Conservation (phyloP, 2,888 invertebrate genomes). For the Phyto melanocephala region DNA sequence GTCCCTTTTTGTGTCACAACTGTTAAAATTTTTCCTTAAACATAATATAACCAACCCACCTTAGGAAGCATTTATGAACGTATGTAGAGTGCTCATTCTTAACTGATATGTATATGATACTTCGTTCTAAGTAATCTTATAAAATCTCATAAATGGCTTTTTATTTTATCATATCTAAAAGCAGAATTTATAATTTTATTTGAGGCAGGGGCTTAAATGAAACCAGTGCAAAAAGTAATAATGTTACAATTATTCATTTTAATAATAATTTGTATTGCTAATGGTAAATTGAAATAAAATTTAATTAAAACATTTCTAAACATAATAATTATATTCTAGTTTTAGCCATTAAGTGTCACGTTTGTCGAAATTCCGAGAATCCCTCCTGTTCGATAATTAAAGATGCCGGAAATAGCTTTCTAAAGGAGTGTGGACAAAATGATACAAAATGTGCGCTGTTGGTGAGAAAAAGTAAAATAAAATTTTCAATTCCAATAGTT, state of each 20-base stretch:
- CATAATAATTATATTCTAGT: not conserved
- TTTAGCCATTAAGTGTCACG: slow-evolving; percentile 18
- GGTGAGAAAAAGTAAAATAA: not conserved
- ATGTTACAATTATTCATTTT: slow-evolving; percentile 4
- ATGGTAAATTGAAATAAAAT: not conserved
- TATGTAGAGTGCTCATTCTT: no score
- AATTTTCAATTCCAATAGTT: no score
- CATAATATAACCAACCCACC: no score
- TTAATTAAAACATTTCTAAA: not conserved
- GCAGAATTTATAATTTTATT: not conserved
- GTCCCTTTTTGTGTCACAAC: no score
- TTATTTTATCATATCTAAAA: slow-evolving; percentile 14
- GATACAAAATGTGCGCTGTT: slow-evolving; percentile 27
- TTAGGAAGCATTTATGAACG: no score
- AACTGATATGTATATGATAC: no score
- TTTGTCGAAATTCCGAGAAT: slow-evolving; percentile 6
- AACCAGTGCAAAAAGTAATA: not conserved
- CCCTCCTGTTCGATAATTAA: not conserved
- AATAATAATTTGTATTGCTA: not conserved
- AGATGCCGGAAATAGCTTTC: not conserved
- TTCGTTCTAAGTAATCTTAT: no score
- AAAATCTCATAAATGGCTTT: no score
- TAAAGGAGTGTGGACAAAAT: not conserved
- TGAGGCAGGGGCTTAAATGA: not conserved
- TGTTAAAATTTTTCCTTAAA: no score